A percentile compares a stretch with the other conserved stretches of the same genome.
phyloP scores from a whole-genome alignment of 2,888 invertebrate species.

The Parnassius apollo region DNA sequence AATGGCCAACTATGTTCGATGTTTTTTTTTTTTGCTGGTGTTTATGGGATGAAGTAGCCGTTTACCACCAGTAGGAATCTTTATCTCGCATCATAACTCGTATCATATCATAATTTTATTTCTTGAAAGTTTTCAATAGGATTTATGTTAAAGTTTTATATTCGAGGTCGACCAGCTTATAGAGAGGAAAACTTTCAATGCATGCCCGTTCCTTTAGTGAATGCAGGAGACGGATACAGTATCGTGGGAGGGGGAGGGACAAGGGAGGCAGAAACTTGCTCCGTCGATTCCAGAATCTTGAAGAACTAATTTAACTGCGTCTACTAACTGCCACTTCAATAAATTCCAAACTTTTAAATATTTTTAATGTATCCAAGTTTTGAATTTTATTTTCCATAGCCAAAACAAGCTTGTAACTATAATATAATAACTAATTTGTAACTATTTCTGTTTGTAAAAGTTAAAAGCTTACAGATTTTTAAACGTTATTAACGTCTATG shows the following conservation, averaged over 20 bases:
- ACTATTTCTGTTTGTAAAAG: too few relatives aligned
- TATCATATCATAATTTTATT: not conserved
- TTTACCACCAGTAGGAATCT: too few relatives aligned
- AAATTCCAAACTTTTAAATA: constrained; percentile 61
- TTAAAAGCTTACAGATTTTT: too few relatives aligned
- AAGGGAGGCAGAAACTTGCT: constrained; percentile 58
- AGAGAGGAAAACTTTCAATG: constrained; percentile 74
- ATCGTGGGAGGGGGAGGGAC: constrained; percentile 32
- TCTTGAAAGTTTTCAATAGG: constrained; percentile 1
- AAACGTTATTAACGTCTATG: too few relatives aligned
- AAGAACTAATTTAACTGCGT: constrained; percentile 78
- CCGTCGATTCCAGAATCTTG: constrained; percentile 72
- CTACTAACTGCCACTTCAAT: constrained; percentile 72
- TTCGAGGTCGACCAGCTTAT: constrained; percentile 35
- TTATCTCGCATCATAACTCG: not conserved
- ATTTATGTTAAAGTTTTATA: constrained; percentile 14
- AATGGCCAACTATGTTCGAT: too few relatives aligned
- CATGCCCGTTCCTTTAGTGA: constrained; percentile 66
- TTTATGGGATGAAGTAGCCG: too few relatives aligned
- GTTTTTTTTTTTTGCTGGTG: too few relatives aligned
- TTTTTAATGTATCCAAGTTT: constrained; percentile 33
- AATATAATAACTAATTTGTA: too few relatives aligned
- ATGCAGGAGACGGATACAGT: constrained; percentile 38
- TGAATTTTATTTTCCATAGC: constrained; percentile 29
- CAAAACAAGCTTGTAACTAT: too few relatives aligned